Evolutionary conservation across 1,140 invertebrate genomes (phyloP), one percentile per base, ranked within the genome.

Genomic region (Spodoptera litura): DNA sequence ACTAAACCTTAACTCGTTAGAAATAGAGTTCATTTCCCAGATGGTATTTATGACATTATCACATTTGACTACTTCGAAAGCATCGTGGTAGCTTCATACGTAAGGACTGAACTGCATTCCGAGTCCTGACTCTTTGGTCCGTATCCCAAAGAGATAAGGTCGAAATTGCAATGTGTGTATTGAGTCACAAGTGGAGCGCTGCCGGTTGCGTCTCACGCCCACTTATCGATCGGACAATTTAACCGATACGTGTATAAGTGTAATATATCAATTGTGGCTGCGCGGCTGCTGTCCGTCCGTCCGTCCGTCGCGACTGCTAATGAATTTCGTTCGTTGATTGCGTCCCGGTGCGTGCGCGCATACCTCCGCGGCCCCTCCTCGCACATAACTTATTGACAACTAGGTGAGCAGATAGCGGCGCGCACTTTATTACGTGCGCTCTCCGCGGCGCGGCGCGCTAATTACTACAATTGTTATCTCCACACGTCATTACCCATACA

Each of bases 201-300:
- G n/a, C 71, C 73, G 27, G 62, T 27, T 68, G 25, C 58, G 80
- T 85, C 87, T 79, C 88, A 81, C 91, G 91, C 91, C 90, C 90
- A 91, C 90, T 93, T 91, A 91, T 91, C 90, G 88, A 85, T 78
- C 83, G 82, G 86, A 91, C 90, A 91, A 91, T 91, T 91, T 90
- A 90, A 84, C 88, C 88, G 90, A 90, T 92, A 88, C 87, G 87
- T 83, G 84, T 86, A 84, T 88, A 88, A 84, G 82, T 88, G 87
- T 90, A 90, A 92, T 92, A 92, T 92, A 92, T 90, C 85, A 89
- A 86, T 74, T 55, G 81, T 64, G 73, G 25, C 72, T 52, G 79
- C 58, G 44, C 74, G 76, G 51, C 73, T 75, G 78, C 78, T 71
- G 79, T 68, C 79, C 77, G 79, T 80, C 78, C 74, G 78, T 77